phyloP scores from a whole-genome alignment of 2,888 invertebrate genomes.

The Rhyacophila evoluta region DNA sequence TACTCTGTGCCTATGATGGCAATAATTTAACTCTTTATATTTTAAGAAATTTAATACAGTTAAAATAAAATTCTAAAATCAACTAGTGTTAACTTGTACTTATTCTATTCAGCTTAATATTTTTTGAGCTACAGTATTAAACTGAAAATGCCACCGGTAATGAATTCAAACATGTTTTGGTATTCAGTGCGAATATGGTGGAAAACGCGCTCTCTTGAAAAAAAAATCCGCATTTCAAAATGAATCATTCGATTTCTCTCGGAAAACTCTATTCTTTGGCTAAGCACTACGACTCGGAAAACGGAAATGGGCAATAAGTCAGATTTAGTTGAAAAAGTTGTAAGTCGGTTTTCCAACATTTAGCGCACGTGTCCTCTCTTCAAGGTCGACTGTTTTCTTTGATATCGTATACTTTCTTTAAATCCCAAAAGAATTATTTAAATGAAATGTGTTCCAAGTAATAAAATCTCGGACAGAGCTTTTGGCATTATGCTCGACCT shows the following conservation, averaged over 20 bases:
- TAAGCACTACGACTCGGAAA: background rate
- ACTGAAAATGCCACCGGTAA: too few species aligned
- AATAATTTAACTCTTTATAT: too few species aligned
- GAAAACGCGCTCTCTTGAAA: too few species aligned
- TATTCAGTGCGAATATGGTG: too few species aligned
- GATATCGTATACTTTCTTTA: background rate
- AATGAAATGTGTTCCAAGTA: background rate
- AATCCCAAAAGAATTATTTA: background rate
- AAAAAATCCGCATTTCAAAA: too few species aligned
- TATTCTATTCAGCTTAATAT: too few species aligned
- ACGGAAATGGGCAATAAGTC: slow-evolving; percentile 2
- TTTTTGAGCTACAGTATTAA: too few species aligned
- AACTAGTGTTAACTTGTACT: too few species aligned
- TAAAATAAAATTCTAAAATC: too few species aligned
- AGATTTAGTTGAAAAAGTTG: slow-evolving; percentile 22
- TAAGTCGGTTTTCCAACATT: background rate
- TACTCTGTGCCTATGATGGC: too few species aligned
- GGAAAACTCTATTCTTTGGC: background rate
- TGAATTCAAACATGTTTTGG: too few species aligned
- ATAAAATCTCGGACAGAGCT: background rate
- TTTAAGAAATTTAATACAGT: too few species aligned
- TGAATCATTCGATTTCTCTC: background rate
- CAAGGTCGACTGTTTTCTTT: background rate
- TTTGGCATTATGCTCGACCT: background rate
- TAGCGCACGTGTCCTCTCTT: background rate